phyloP scores from a whole-genome alignment of 2,888 invertebrate genomes.

The Neuroscelio doddi region DNA sequence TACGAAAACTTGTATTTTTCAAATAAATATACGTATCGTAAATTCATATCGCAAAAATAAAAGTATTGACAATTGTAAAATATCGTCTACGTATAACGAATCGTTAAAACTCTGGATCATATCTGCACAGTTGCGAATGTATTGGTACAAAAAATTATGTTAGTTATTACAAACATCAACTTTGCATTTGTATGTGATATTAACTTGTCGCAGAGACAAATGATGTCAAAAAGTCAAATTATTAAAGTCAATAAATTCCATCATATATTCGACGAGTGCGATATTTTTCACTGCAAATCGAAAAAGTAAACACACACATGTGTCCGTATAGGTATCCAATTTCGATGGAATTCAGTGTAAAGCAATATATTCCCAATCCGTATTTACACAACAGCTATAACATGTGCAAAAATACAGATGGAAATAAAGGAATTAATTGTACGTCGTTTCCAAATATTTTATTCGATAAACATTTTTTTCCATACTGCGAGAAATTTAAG shows the following conservation, averaged over 20 bases:
- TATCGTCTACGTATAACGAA: too few relatives aligned
- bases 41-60: too few relatives aligned
- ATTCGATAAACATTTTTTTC: too few relatives aligned
- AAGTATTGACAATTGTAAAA: too few relatives aligned
- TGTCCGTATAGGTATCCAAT: slow-evolving; percentile 8
- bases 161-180: not conserved
- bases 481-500: too few relatives aligned
- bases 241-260: slow-evolving; percentile 20
- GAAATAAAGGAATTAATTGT: slow-evolving; percentile 3
- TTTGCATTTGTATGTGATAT: not conserved
- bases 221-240: slow-evolving; percentile 13
- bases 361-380: slow-evolving; percentile 15
- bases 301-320: slow-evolving; percentile 13
- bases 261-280: not conserved
- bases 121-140: not conserved
- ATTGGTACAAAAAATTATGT: not conserved
- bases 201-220: slow-evolving; percentile 11
- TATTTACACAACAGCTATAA: not conserved
- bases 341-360: slow-evolving; percentile 16
- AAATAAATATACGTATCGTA: too few relatives aligned
- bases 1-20: too few relatives aligned
- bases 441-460: too few relatives aligned
- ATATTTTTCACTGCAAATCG: slow-evolving; percentile 18
- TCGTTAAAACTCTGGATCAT: not conserved
- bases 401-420: not conserved